Evolutionary conservation across 2,888 invertebrate species (phyloP), one percentile per base, ranked within the genome.

Genomic region (Drosophila ezoana): DNA sequence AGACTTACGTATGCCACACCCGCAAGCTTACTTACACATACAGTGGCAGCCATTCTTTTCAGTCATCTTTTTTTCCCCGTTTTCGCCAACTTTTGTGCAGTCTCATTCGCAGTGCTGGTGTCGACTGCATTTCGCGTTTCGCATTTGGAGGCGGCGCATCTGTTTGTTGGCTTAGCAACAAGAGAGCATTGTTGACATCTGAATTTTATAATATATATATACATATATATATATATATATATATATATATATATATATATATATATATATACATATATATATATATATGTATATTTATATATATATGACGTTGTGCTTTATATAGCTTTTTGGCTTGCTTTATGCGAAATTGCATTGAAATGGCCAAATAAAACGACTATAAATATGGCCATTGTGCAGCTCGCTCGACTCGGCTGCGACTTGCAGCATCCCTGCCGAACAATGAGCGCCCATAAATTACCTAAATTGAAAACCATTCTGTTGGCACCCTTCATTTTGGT

Each of bases 401-500:
- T 43, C 28, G 44, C 33, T 20, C 44, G 35, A 43, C 69, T 40
- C 40, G 40, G 40, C 40, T 16, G 40, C 40, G 28, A 28, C 40
- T 59, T 41, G 64, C 69, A 74, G 54, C 65, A 64, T 54, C 64
- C 45, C 35, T 56, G 76, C 69, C 59, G 41, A 88, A 85, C 87
- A 85, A 85, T 72, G 69, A 59, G 54, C 58, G 45, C 44, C 61
- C 77, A 85, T 85, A 85, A 89, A 85, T 89, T 85, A 84, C 77
- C 82, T 69, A 87, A 86, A 89, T 89, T 86, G 84, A 86, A 86
- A 77, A 77, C 75, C 69, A 79, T 80, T 80, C 57, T 67, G 53
- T 37, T 52, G 13, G 18, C 41, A 11, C 13, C 14, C 14, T 13
- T 51, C 62, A 74, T 78, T 79, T 72, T 47, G 52, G 58, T 49